These are phyloP conservation scores for Antitype chi DNA, from an alignment of 2,888 invertebrate species.

Conservation along the genomic window DNA sequence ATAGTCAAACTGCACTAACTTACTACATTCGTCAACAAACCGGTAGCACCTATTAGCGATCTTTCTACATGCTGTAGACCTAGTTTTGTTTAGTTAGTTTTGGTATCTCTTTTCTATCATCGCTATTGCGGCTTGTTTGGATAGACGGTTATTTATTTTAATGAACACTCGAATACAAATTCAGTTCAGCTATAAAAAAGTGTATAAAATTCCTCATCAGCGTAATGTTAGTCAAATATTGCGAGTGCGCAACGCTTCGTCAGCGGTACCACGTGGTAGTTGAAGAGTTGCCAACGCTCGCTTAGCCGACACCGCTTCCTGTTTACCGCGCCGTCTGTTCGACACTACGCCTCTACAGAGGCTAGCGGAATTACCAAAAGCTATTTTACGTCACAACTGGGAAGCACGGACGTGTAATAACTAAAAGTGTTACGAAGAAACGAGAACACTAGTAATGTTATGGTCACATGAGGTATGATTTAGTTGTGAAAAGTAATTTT, in stretches of 20 bases:
- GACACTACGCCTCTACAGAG: slow-evolving; percentile 69
- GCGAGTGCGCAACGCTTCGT: slow-evolving; percentile 66
- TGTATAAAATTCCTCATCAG: slow-evolving; percentile 49
- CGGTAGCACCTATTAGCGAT: slow-evolving; percentile 16
- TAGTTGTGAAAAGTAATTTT: slow-evolving; percentile 11
- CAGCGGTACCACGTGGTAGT: slow-evolving; percentile 79
- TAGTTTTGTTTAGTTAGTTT: neutral
- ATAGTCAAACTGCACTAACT: slow-evolving; percentile 47
- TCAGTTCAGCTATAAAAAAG: slow-evolving; percentile 11
- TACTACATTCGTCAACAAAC: slow-evolving; percentile 46
- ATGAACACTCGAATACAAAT: slow-evolving; percentile 13
- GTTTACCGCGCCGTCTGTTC: slow-evolving; percentile 83
- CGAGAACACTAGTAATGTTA: slow-evolving; percentile 38
- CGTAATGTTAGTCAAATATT: slow-evolving; percentile 56
- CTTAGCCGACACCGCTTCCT: slow-evolving; percentile 82
- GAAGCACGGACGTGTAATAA: slow-evolving; percentile 45
- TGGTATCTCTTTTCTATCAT: neutral
- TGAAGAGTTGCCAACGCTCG: slow-evolving; percentile 86
- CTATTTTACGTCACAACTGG: slow-evolving; percentile 68
- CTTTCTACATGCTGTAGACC: neutral
- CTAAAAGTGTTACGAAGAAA: slow-evolving; percentile 54
- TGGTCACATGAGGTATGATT: slow-evolving; percentile 37
- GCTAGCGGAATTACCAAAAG: slow-evolving; percentile 71
- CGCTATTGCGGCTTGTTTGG: neutral
- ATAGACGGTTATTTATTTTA: slow-evolving; percentile 1